Evolutionary conservation across 2,888 invertebrate species (phyloP).

Genomic region (Pyrocoelia pectoralis): DNA sequence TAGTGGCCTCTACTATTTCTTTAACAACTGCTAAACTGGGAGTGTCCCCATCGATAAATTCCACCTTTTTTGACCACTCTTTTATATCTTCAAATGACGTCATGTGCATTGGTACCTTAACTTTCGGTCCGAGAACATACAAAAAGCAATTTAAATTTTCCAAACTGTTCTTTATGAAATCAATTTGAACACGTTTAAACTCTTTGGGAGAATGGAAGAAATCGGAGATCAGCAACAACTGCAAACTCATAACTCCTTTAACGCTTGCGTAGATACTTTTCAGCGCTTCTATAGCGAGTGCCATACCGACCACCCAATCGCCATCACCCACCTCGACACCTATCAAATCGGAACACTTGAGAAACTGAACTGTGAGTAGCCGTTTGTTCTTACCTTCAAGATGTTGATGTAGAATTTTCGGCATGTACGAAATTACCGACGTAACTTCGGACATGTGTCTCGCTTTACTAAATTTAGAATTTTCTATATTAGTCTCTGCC

Average conservation of each 20-base stretch:
- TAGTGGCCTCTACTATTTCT: constrained; percentile 15
- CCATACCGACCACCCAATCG: constrained; percentile 25
- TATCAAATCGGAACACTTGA: neutral
- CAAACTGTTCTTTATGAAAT: constrained; percentile 8
- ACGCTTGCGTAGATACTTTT: constrained; percentile 1
- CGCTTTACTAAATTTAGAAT: constrained; percentile 10
- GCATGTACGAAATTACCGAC: constrained; percentile 16
- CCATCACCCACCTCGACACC: constrained; percentile 20
- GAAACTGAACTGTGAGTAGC: neutral
- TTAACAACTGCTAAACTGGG: constrained; percentile 14
- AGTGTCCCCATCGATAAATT: constrained; percentile 15
- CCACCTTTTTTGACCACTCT: constrained; percentile 21
- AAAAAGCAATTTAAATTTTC: constrained; percentile 15
- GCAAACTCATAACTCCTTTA: constrained; percentile 19
- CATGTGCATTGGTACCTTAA: constrained; percentile 16
- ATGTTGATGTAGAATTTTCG: constrained; percentile 7
- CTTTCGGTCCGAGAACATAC: constrained; percentile 31
- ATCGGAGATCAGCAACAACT: constrained; percentile 27
- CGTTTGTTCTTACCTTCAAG: constrained; percentile 25
- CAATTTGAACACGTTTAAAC: constrained; percentile 14
- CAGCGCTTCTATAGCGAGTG: constrained; percentile 18
- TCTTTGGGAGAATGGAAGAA: neutral
- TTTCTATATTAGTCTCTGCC: constrained; percentile 4
- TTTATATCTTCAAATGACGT: constrained; percentile 17
- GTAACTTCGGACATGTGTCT: constrained; percentile 19